Evolutionary conservation across 2,797 vertebrate genomes (phyloP), one percentile per base, ranked within the genome.

Genomic region (Eupleurogrammus muticus): DNA sequence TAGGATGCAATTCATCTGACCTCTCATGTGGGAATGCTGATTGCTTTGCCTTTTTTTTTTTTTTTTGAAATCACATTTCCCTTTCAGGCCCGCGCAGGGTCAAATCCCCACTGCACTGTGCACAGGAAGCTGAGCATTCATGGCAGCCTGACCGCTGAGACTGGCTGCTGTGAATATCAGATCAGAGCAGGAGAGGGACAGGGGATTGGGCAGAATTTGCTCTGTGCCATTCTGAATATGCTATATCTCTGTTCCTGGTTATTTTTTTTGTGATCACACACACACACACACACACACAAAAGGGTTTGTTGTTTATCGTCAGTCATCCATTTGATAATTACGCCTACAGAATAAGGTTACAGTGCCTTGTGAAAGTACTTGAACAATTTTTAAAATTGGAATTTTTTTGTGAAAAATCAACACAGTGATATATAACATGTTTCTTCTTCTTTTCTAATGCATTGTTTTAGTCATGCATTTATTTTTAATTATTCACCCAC

Each of bases 131-230:
- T 55, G 66, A 73, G 52, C 66, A 36, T 53, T 58, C 36, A 51
- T 35, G 34, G 46, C 58, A 68, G 54, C 34, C 47, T 23, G 7
- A 66, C 67, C 42, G 16, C 75, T 21, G 80, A 78, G 64, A 51
- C 54, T 19, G 47, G 48, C 64, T 75, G 48, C 64, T 75, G 58
- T 32, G 47, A 66, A 54, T 62, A 61, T 67, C 61, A 76, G 56
- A 61, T 67, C 61, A 76, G 60, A 40, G 57, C 23, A 5, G 62
- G 40, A 35, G 47, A 60, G 24, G 42, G 53, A 61, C 44, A 58
- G 24, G 52, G 60, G 62, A 40, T 2, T 1, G n/a, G 11, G 53
- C 20, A 28, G 35, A 3, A n/a, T 70, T 38, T 57, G 51, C 49
- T 64, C 42, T 9, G 28, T 10, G 19, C 53, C n/a, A n/a, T n/a